Conservation (phyloP, 2,888 invertebrate species). For the Andrena chrysosceles region DNA sequence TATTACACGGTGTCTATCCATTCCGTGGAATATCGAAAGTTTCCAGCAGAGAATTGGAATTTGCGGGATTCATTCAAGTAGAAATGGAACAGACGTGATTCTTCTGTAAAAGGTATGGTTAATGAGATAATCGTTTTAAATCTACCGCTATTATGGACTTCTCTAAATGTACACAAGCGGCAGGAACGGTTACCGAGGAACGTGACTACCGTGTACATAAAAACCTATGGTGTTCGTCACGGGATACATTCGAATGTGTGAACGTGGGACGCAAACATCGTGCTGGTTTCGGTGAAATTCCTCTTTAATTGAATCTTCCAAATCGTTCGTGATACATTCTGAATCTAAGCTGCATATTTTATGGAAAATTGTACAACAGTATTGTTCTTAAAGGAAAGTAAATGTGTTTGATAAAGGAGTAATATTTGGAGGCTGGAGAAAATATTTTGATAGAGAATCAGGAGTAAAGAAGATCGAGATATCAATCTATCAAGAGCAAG, state of each 20-base stretch:
- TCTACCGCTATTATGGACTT: background rate
- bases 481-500: too few relatives aligned
- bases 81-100: too few relatives aligned
- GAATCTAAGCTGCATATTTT: background rate
- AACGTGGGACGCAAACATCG: background rate
- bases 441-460: background rate
- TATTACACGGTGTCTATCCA: background rate
- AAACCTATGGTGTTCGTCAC: background rate
- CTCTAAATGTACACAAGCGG: background rate
- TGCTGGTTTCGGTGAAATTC: background rate
- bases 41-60: too few relatives aligned
- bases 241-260: background rate
- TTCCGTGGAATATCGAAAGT: background rate
- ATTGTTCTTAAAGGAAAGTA: background rate
- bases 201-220: background rate
- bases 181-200: background rate
- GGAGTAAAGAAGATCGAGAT: background rate
- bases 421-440: background rate
- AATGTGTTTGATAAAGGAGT: background rate
- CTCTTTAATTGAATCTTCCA: background rate
- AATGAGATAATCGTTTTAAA: constrained; percentile 10
- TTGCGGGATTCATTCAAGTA: too few relatives aligned
- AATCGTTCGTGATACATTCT: background rate
- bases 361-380: background rate
- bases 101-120: too few relatives aligned